Evolutionary conservation across 2,113 vertebrate species (phyloP).

Genomic region (Scophthalmus maximus): DNA sequence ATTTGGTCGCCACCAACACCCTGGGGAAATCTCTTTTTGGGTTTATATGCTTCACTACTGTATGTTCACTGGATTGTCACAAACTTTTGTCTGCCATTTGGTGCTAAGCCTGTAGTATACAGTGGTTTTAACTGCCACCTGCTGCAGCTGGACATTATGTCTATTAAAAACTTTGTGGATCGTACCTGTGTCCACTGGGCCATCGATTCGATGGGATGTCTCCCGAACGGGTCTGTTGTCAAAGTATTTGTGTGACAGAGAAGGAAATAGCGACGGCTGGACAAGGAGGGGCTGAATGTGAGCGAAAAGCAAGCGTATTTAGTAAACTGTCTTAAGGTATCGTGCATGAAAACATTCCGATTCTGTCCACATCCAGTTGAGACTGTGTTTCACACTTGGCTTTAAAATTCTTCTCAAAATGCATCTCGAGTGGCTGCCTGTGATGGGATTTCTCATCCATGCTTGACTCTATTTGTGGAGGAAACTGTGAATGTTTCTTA

Average conservation of each 20-base stretch:
- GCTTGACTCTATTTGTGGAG: slow-evolving; percentile 19
- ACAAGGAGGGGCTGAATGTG: background rate
- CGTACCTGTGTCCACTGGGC: too few relatives aligned
- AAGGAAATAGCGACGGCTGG: background rate
- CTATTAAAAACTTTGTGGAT: too few relatives aligned
- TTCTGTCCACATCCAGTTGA: background rate
- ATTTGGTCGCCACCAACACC: too few relatives aligned
- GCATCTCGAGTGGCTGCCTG: slow-evolving; percentile 1
- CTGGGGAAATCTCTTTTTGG: too few relatives aligned
- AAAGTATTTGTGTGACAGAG: background rate
- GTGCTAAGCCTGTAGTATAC: background rate
- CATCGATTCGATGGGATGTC: too few relatives aligned
- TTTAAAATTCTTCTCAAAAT: too few relatives aligned
- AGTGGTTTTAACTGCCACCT: background rate
- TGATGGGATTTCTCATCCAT: slow-evolving; percentile 16
- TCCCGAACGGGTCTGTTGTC: too few relatives aligned
- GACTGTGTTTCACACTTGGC: slow-evolving; percentile 24
- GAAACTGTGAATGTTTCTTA: slow-evolving; percentile 27
- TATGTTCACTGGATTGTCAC: background rate
- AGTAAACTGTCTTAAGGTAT: background rate
- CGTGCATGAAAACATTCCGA: background rate
- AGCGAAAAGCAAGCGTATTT: too few relatives aligned
- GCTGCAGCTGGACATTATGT: background rate
- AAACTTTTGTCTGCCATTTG: background rate
- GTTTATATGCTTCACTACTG: background rate